Conservation (phyloP, 2,113 vertebrate genomes). For the Mesoclemmys tuberculata region DNA sequence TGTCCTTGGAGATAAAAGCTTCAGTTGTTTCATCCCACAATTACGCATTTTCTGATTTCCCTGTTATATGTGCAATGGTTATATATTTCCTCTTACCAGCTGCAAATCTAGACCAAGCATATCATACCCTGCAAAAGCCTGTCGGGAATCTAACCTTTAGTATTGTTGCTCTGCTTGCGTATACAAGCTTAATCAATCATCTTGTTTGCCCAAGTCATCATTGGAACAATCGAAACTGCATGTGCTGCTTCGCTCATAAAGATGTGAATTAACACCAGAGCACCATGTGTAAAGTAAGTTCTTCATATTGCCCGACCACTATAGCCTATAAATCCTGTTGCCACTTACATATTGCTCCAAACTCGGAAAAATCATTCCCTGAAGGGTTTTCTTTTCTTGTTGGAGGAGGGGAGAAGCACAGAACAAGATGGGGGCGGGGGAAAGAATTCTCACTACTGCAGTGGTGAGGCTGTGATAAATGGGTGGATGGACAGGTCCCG, state of each 20-base stretch:
- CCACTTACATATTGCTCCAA: not conserved
- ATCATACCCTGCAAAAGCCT: not conserved
- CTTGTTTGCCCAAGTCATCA: not conserved
- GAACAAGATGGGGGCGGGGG: not conserved
- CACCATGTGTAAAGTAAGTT: not conserved
- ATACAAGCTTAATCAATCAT: not conserved
- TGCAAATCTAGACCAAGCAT: not conserved
- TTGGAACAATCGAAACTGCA: not conserved
- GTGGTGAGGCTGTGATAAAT: not conserved
- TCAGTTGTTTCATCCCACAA: not conserved
- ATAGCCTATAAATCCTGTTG: constrained; percentile 11
- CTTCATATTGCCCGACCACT: not conserved
- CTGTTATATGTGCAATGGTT: not conserved
- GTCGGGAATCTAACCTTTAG: not conserved
- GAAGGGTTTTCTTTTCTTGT: constrained; percentile 21
- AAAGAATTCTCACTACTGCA: not conserved
- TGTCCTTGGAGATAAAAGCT: not conserved
- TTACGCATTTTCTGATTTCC: not conserved
- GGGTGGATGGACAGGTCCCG: not conserved
- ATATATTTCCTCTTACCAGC: not conserved
- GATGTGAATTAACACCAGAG: not conserved
- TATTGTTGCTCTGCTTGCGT: not conserved
- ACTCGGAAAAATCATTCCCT: not conserved
- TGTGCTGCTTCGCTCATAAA: not conserved
- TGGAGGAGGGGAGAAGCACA: not conserved